Evolutionary conservation across 23 tunicate species (phyloP), one percentile per base, ranked within the genome.

Genomic region (Ascidia mentula): DNA sequence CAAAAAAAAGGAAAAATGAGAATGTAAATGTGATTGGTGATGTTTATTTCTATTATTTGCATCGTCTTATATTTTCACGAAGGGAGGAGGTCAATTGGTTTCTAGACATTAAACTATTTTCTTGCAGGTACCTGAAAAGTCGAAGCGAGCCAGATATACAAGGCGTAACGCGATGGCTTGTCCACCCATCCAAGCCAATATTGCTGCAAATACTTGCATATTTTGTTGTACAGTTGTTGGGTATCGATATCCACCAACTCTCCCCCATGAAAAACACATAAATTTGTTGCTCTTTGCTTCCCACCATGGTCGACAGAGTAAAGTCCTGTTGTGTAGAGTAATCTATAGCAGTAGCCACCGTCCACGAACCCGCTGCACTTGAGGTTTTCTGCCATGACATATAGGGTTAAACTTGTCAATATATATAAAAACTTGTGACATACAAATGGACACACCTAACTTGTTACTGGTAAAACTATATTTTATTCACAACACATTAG

Each of bases 71-170:
- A n/a, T n/a, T n/a, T n/a, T n/a, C n/a, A n/a, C n/a, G n/a, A n/a
- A n/a, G n/a, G n/a, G n/a, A n/a, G n/a, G n/a, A n/a, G n/a, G n/a
- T n/a, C n/a, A n/a, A n/a, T n/a, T n/a, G n/a, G n/a, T n/a, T n/a
- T n/a, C n/a, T n/a, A n/a, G n/a, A n/a, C n/a, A n/a, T n/a, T n/a
- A n/a, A n/a, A n/a, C n/a, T n/a, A n/a, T n/a, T n/a, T n/a, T n/a
- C n/a, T n/a, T n/a, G n/a, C n/a, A n/a, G n/a, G n/a, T 3, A 71
- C 74, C 74, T 71, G 74, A 12, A 30, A 71, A 34, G 30, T 31
- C 31, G 74, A 71, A 71, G 74, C 74, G 36, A 71, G 32, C 74
- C 74, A 71, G 39, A 71, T 71, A 6, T 71, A 35, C 24, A 71
- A 35, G 13, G 1, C 31, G 30, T 71, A 22, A 6, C 22, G 13